These are phyloP conservation scores for Campopleginae sp. DNA, from an alignment of 2,888 invertebrate species.

Conservation along the genomic window DNA sequence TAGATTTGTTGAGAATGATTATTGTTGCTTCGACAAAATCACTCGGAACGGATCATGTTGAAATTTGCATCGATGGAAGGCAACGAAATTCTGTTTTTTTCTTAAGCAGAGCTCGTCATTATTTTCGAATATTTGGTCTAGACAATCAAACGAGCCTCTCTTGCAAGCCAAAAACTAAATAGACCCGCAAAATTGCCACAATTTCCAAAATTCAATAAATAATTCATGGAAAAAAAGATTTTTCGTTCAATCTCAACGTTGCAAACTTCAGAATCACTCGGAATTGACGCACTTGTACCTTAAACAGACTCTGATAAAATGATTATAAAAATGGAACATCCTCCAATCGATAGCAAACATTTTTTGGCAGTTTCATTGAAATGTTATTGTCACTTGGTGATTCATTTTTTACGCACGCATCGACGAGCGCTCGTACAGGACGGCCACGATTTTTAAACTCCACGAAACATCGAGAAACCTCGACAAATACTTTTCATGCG, in stretches of 20 bases:
- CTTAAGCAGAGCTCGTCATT: too few relatives aligned
- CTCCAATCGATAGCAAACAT: neutral
- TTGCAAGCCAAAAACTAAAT: too few relatives aligned
- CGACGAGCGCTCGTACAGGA: constrained; percentile 4
- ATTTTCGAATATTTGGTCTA: too few relatives aligned
- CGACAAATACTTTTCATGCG: constrained; percentile 21
- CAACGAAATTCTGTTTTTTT: too few relatives aligned
- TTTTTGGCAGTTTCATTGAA: constrained; percentile 48
- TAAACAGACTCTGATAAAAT: constrained; percentile 78
- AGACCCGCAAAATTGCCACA: too few relatives aligned
- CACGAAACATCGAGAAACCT: neutral
- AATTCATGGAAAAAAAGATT: too few relatives aligned
- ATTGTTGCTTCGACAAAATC: constrained; percentile 36
- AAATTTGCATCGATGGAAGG: too few relatives aligned
- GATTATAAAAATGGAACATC: constrained; percentile 1
- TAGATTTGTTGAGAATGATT: neutral
- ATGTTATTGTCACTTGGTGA: constrained; percentile 57
- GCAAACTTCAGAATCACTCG: constrained; percentile 46
- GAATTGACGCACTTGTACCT: constrained; percentile 81
- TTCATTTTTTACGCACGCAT: neutral
- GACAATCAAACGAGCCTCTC: too few relatives aligned
- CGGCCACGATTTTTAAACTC: neutral
- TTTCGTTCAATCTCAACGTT: too few relatives aligned
- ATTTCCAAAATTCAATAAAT: too few relatives aligned
- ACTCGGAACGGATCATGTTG: constrained; percentile 62